Evolutionary conservation across 2,113 vertebrate species (phyloP).

Genomic region (Paraplagusia blochii): DNA sequence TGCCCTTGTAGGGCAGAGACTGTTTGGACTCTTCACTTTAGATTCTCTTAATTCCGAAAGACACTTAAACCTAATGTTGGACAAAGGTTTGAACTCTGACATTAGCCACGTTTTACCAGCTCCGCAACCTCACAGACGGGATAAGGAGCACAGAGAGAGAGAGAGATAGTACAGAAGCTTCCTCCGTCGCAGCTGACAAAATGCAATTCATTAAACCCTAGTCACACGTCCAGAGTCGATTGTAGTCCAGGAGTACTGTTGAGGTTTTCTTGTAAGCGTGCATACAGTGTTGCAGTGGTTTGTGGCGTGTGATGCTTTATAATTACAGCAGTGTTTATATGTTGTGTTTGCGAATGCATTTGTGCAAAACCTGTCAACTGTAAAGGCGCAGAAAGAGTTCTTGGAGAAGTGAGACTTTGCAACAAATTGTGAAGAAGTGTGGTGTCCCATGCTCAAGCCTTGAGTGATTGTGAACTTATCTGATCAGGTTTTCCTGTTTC

Average conservation of each 20-base stretch:
- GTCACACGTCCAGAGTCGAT: conserved; percentile 1
- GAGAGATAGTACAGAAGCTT: background rate
- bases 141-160: too few relatives aligned
- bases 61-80: too few relatives aligned
- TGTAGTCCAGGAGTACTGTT: conserved; percentile 28
- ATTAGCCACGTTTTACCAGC: too few relatives aligned
- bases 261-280: conserved; percentile 33
- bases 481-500: too few relatives aligned
- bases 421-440: too few relatives aligned
- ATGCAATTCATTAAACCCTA: background rate
- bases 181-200: background rate
- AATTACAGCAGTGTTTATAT: conserved; percentile 9
- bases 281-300: conserved; percentile 30
- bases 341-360: conserved; percentile 8
- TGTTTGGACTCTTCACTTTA: too few relatives aligned
- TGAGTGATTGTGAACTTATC: too few relatives aligned
- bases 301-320: conserved; percentile 27
- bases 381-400: background rate
- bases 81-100: too few relatives aligned
- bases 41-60: too few relatives aligned
- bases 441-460: too few relatives aligned
- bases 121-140: too few relatives aligned
- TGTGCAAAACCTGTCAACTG: background rate
- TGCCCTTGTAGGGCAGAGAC: too few relatives aligned
- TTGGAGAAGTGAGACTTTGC: background rate